phyloP scores from a whole-genome alignment of 2,113 vertebrate genomes.

The Notechis scutatus region DNA sequence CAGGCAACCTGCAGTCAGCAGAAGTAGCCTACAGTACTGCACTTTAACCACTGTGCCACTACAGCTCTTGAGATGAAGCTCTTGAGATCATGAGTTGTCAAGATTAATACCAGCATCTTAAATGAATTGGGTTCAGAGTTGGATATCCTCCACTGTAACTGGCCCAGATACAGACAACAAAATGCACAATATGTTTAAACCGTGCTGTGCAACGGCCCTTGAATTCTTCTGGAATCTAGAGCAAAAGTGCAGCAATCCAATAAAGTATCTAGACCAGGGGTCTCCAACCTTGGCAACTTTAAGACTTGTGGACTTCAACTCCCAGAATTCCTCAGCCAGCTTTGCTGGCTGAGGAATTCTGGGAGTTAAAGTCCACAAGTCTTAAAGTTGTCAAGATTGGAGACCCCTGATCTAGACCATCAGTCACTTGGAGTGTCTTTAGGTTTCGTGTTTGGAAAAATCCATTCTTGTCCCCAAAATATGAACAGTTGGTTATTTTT shows the following conservation, averaged over 20 bases:
- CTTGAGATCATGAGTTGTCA: background rate
- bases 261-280: background rate
- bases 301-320: too few species aligned
- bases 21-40: too few species aligned
- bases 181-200: background rate
- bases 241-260: background rate
- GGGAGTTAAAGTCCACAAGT: too few species aligned
- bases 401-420: background rate
- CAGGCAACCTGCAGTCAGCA: too few species aligned
- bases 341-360: too few species aligned
- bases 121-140: background rate
- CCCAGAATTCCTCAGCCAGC: too few species aligned
- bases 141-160: background rate
- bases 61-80: background rate
- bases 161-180: background rate
- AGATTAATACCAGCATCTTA: background rate
- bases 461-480: background rate
- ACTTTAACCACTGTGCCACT: too few species aligned
- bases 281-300: too few species aligned
- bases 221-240: background rate
- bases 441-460: background rate
- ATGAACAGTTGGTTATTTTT: background rate
- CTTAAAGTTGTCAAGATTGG: too few species aligned
- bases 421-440: background rate
- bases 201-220: background rate